Conservation (phyloP, 2,113 vertebrate species). For the Uria lomvia region DNA sequence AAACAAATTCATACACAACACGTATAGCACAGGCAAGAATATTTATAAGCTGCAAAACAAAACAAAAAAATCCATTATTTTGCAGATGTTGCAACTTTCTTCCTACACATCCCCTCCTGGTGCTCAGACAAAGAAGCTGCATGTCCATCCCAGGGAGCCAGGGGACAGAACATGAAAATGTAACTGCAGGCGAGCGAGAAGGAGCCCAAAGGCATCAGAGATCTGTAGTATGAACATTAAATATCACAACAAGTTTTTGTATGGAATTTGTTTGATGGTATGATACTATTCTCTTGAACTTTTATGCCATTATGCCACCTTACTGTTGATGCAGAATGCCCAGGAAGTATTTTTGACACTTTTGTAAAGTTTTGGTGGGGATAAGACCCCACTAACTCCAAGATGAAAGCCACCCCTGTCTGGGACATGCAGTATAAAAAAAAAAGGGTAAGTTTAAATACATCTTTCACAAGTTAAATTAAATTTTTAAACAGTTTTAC, state of each 20-base stretch:
- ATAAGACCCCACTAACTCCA: not conserved
- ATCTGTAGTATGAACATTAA: not conserved
- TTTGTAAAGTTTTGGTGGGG: not conserved
- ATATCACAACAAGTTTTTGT: not conserved
- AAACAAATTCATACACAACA: not conserved
- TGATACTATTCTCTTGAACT: not conserved
- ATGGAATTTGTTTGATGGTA: fast-evolving
- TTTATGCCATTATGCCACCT: not conserved
- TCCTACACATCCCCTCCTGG: not conserved
- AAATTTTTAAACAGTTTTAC: not conserved
- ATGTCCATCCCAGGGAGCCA: not conserved
- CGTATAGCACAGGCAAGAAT: not conserved
- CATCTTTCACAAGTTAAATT: not conserved
- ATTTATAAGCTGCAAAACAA: not conserved
- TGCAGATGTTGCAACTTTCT: not conserved
- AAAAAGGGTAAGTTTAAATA: not conserved
- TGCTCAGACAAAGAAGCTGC: not conserved
- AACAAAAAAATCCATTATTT: not conserved
- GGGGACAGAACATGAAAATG: not conserved
- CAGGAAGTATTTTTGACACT: not conserved
- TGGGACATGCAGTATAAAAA: not conserved
- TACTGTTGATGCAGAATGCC: not conserved
- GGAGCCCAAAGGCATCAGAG: not conserved
- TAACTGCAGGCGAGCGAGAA: not conserved
- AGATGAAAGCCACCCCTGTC: not conserved